Conservation (phyloP, 2,797 vertebrate genomes). For the Mus spretus region DNA sequence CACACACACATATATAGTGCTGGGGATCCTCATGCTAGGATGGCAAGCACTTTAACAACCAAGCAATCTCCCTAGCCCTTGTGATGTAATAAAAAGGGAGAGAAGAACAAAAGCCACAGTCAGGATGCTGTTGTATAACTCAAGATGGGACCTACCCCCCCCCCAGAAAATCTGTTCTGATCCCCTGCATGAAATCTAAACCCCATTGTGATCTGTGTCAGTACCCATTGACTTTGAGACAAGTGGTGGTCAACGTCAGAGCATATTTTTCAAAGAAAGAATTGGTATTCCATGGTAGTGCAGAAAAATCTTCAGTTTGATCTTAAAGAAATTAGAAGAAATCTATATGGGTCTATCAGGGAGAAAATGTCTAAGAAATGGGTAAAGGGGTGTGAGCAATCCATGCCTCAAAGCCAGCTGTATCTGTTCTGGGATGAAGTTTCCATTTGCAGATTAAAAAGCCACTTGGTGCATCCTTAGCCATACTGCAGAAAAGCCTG, state of each 20-base stretch:
- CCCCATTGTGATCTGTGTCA: neutral
- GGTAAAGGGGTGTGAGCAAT: neutral
- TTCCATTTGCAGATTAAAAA: neutral
- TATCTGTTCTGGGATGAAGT: neutral
- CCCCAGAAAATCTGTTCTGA: neutral
- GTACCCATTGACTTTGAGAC: neutral
- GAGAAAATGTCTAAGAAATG: neutral
- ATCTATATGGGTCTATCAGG: neutral
- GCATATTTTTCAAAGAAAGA: neutral
- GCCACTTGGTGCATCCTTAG: neutral
- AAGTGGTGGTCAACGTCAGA: neutral
- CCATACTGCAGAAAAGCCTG: neutral
- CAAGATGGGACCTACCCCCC: neutral
- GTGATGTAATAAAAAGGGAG: neutral
- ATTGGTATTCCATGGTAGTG: neutral
- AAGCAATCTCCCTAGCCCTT: neutral
- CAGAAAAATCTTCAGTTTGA: neutral
- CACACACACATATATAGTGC: neutral
- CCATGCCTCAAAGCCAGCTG: neutral
- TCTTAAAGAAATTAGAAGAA: neutral
- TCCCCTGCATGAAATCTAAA: neutral
- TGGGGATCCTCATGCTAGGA: neutral
- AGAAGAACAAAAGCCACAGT: slow-evolving; percentile 18
- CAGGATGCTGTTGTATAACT: neutral
- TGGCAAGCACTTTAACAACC: neutral